Percentiles rank a stretch among this genome's conserved stretches.
phyloP scores from a whole-genome alignment of 2,888 invertebrate genomes.

The Isoperla grammatica region DNA sequence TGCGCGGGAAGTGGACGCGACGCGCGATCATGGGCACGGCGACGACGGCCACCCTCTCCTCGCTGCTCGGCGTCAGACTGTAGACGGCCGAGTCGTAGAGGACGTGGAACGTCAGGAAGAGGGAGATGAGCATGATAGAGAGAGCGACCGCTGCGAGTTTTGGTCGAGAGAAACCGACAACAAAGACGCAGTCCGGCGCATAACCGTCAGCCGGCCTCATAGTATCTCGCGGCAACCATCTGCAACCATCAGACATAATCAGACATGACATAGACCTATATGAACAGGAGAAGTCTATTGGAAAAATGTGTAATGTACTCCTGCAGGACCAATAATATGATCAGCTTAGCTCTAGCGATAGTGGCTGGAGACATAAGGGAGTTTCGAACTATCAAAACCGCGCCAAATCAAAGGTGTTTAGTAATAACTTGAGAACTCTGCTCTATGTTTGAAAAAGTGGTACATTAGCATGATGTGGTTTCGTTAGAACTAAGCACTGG shows the following conservation, averaged over 20 bases:
- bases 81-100: slow-evolving; percentile 77
- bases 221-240: slow-evolving; percentile 74
- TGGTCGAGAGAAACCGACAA: slow-evolving; percentile 78
- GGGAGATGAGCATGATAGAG: slow-evolving; percentile 71
- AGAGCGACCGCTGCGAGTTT: slow-evolving; percentile 76
- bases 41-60: slow-evolving; percentile 41
- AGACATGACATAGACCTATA: no score
- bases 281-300: no score
- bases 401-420: no score
- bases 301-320: no score
- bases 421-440: no score
- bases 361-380: no score
- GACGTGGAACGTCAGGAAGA: slow-evolving; percentile 79
- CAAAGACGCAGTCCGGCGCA: slow-evolving; percentile 76
- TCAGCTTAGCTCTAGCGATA: no score
- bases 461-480: no score
- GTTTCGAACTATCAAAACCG: no score
- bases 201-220: slow-evolving; percentile 80
- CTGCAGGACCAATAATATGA: no score
- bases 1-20: slow-evolving; percentile 56
- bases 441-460: no score
- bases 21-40: slow-evolving; percentile 42
- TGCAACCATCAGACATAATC: slow-evolving; percentile 42
- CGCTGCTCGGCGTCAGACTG: slow-evolving; percentile 59
- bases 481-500: no score